These are phyloP conservation scores for Chondrilla cf. caribensis DNA, from an alignment of 37 sponge, comb jelly and placozoan species.

Conservation along the genomic window DNA sequence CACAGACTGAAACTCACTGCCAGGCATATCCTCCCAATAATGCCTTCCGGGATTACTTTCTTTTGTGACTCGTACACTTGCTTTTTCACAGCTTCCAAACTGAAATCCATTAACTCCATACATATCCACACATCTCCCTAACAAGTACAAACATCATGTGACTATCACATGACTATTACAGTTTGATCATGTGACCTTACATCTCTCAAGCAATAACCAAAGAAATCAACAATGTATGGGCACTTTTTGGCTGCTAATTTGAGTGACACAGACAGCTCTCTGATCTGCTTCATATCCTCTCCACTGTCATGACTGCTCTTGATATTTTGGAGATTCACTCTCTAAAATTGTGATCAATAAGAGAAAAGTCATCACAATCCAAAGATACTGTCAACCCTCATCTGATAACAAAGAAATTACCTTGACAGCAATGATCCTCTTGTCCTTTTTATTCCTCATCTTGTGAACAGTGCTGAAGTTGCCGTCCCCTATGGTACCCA, in stretches of 20 bases:
- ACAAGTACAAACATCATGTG: background rate
- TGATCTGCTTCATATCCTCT: conserved; percentile 31
- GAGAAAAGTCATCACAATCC: too few relatives aligned
- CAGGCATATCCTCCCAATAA: conserved; percentile 79
- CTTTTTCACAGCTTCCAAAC: conserved; percentile 84
- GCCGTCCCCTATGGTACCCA: conserved; percentile 74
- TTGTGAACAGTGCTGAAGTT: conserved; percentile 81
- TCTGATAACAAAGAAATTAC: too few relatives aligned
- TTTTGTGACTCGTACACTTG: conserved; percentile 71
- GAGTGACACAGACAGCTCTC: conserved; percentile 76
- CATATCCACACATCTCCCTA: conserved; percentile 97
- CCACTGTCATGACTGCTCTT: background rate
- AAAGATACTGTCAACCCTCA: too few relatives aligned
- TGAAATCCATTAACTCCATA: conserved; percentile 92
- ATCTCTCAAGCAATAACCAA: conserved; percentile 88
- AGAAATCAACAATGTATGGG: conserved; percentile 89
- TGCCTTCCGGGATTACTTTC: conserved; percentile 72
- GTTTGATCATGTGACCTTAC: conserved; percentile 37
- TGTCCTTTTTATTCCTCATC: conserved; percentile 53
- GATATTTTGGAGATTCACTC: background rate
- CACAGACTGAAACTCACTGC: conserved; percentile 46
- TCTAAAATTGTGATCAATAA: background rate
- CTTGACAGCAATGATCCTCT: conserved; percentile 83
- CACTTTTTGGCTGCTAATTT: conserved; percentile 55
- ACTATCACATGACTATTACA: background rate